Percentiles rank a stretch among this genome's conserved stretches.
These are phyloP conservation scores for Athalia cordata DNA, from an alignment of 2,888 invertebrate genomes.

Conservation along the genomic window DNA sequence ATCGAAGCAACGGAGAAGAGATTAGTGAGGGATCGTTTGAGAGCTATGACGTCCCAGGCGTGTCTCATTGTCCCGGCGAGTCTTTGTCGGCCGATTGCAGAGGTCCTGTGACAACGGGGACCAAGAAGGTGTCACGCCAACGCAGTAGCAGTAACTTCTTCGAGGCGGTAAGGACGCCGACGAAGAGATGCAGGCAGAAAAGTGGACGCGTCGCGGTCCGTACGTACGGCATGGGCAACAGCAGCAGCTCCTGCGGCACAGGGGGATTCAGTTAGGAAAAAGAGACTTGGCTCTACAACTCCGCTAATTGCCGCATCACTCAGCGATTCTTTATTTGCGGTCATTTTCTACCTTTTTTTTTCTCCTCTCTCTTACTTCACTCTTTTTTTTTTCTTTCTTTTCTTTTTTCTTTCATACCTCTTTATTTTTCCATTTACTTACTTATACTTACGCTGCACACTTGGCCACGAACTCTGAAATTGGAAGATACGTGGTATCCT, in stretches of 20 bases:
- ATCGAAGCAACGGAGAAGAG: background rate
- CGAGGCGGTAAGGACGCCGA: constrained; percentile 43
- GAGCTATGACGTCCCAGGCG: constrained; percentile 39
- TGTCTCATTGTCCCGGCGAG: constrained; percentile 34
- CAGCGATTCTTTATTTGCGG: constrained; percentile 51
- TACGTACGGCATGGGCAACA: background rate
- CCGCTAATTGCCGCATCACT: constrained; percentile 56
- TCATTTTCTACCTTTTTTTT: constrained; percentile 27
- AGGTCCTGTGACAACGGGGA: constrained; percentile 37
- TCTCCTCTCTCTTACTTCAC: constrained; percentile 8
- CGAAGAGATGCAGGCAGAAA: constrained; percentile 13
- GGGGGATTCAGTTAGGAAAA: constrained; percentile 35
- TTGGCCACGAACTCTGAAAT: background rate
- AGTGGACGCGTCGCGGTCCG: constrained; percentile 8
- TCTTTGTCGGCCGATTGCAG: constrained; percentile 44
- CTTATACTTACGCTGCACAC: background rate
- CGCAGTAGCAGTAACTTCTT: constrained; percentile 53
- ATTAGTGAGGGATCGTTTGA: constrained; percentile 28
- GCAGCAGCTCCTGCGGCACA: too few relatives aligned
- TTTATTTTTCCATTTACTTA: constrained; percentile 25
- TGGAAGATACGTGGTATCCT: background rate
- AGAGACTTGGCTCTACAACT: constrained; percentile 51
- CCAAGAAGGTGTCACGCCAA: constrained; percentile 46
- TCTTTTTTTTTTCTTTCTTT: constrained; percentile 37
- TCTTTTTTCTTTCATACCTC: constrained; percentile 25